Base-by-base conservation (phyloP, 2,113 vertebrate species). In the Caranx ignobilis region DNA sequence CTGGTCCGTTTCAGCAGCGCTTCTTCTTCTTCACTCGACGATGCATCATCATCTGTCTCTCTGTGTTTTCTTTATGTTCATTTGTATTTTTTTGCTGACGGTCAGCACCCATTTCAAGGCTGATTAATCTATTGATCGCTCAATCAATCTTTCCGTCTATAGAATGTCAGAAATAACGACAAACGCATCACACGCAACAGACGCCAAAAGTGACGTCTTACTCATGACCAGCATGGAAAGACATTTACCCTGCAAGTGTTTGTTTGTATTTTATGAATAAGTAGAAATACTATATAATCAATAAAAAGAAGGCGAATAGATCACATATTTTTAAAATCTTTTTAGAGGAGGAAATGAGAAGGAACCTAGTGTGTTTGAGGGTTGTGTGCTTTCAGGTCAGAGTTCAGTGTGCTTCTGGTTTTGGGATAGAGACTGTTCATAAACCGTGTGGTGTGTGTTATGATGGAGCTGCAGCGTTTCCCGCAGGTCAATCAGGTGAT, bases 101-200 rank as follows among this genome's bases (percentile, higher is more conserved):
- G 50, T 74, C 63, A 26, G 64, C 63, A 11, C 7, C 35, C 61
- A 73, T 77, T 73, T 77, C 68, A 77, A 57, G 57, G 73, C 68
- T 77, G 63, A 81, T 77, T 69, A 52, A 81, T 81, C 41, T 52
- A 77, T 77, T 69, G 72, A 85, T 85, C 50, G 57, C 32, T 72
- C 83, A 55, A 13, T 85, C 48, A 72, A 81, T 77, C 54, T 48
- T 56, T 76, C 15, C 32, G 66, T 71, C 77, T 39, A 75, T 84
- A 76, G 76, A 61, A 76, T 56, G 71, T 84, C 66, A 71, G 71
- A 80, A 80, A 61, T 79, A 66, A 71, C 75, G 81, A 83, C 32
- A 50, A 69, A 73, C 1, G 15, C 3, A 1, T 62, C 61, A 52
- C 67, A 32, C n/a, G 35, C 57, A 26, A 2, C 39, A 50, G 7